These are phyloP conservation scores for Bibio marci DNA, from an alignment of 2,888 invertebrate species.

Conservation along the genomic window DNA sequence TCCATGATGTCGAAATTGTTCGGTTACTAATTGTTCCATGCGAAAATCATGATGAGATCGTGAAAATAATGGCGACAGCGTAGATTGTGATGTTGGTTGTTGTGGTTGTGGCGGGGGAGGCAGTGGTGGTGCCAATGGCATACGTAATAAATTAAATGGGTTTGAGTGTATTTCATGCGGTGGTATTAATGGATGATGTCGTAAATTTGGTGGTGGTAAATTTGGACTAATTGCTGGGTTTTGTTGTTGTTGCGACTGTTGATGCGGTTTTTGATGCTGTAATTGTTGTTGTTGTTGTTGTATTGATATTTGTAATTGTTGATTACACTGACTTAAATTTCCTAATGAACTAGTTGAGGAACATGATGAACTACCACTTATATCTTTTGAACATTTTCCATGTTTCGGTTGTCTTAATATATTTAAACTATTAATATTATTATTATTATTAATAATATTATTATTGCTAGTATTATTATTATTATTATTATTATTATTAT, in stretches of 20 bases:
- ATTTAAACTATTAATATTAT: too few species aligned
- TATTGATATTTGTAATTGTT: slow-evolving; percentile 9
- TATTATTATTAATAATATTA: too few species aligned
- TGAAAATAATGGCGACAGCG: slow-evolving; percentile 59
- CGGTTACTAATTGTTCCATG: slow-evolving; percentile 69
- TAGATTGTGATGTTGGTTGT: slow-evolving; percentile 32
- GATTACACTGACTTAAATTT: slow-evolving; percentile 12
- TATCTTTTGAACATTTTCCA: slow-evolving; percentile 12
- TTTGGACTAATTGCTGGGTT: slow-evolving; percentile 21
- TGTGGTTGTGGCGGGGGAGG: too few species aligned
- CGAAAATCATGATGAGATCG: slow-evolving; percentile 65
- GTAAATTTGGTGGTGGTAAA: slow-evolving; percentile 37
- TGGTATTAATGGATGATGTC: slow-evolving; percentile 49
- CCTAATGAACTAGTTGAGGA: slow-evolving; percentile 12
- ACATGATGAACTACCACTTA: slow-evolving; percentile 13
- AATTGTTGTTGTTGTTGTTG: slow-evolving; percentile 26
- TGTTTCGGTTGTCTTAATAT: slow-evolving; percentile 13
- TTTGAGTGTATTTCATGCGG: slow-evolving; percentile 54
- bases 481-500: slow-evolving; percentile 4
- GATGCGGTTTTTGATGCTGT: slow-evolving; percentile 26
- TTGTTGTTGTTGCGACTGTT: slow-evolving; percentile 38
- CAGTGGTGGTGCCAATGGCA: slow-evolving; percentile 55
- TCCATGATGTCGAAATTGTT: slow-evolving; percentile 66
- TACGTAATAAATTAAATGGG: slow-evolving; percentile 57
- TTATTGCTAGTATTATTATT: too few species aligned